Conservation (phyloP, 2,888 invertebrate species). For the Idaea dimidiata region DNA sequence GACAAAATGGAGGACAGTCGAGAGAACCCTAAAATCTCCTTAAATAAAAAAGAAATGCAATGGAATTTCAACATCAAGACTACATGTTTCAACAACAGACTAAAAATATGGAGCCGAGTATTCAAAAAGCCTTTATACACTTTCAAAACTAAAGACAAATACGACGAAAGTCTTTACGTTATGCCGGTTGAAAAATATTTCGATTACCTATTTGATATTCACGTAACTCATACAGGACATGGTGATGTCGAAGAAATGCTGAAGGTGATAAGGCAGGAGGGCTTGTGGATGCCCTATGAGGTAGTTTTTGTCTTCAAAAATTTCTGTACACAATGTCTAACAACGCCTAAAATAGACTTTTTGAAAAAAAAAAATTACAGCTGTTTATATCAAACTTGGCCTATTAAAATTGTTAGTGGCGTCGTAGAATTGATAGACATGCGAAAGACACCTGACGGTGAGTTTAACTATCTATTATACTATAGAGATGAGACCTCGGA, state of each 20-base stretch:
- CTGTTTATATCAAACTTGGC: no score
- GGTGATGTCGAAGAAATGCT: neutral
- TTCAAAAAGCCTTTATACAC: neutral
- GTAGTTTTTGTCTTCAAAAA: neutral
- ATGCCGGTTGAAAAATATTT: slow-evolving; percentile 5
- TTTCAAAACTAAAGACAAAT: neutral
- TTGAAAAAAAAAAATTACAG: neutral
- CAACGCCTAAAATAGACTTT: neutral
- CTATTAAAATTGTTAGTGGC: neutral
- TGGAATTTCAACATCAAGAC: neutral
- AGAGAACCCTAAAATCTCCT: neutral
- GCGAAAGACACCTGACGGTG: neutral
- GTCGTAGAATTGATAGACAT: neutral
- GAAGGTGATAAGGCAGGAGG: neutral
- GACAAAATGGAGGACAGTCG: neutral
- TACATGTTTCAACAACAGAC: neutral
- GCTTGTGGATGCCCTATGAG: neutral
- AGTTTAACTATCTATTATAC: slow-evolving; percentile 1
- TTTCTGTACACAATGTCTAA: neutral
- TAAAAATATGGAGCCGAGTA: neutral
- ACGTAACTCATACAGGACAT: neutral
- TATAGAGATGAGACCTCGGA: neutral
- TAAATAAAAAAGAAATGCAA: neutral
- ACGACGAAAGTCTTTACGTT: neutral
- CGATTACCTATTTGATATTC: neutral